Evolutionary conservation across 2,888 invertebrate species (phyloP), one percentile per base, ranked within the genome.

Genomic region (Cephus runcator): DNA sequence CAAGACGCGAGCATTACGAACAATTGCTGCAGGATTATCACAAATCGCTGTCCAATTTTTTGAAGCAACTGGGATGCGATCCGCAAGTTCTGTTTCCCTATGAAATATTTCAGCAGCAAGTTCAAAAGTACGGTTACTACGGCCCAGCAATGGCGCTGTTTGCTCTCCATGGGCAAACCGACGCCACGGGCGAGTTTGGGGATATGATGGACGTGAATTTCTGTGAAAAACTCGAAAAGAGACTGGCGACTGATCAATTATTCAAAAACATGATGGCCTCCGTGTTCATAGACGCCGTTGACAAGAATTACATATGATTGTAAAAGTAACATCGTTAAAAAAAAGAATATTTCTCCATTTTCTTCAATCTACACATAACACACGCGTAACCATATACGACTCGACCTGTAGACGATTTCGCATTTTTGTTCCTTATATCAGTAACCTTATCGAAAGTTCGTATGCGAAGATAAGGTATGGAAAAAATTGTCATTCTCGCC

Each of bases 11-110:
- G 69, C 81, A 89, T 36, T 85, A 87, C 11, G 86, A 91, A 34
- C 75, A 86, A 33, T 85, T 88, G 35, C 79, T 91, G 15, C 79
- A 85, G 34, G 80, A 87, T n/a, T 92, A 92, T 81, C 82, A 91
- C 79, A 79, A 87, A 33, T 86, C 87, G 12, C 82, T 91, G 30
- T 83, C 83, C 1, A 77, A 80, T 4, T 81, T 81, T 76, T 81
- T 90, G 9, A 35, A 73, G 73, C 75, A 81, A 76, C 85, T 87
- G 69, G 87, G 87, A 11, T 84, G 85, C 34, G 83, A 88, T 79
- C 79, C 88, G 0, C 78, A 84, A 4, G 76, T 82, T 35, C 35
- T 90, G 4, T 90, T 88, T 78, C 88, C 92, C 0, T 87, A 85
- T 35, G 81, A 83, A n/a, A 80, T 75, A 31, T 82, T 90, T 34